Evolutionary conservation across 2,797 vertebrate species (phyloP).

Genomic region (Myotis findleyi): DNA sequence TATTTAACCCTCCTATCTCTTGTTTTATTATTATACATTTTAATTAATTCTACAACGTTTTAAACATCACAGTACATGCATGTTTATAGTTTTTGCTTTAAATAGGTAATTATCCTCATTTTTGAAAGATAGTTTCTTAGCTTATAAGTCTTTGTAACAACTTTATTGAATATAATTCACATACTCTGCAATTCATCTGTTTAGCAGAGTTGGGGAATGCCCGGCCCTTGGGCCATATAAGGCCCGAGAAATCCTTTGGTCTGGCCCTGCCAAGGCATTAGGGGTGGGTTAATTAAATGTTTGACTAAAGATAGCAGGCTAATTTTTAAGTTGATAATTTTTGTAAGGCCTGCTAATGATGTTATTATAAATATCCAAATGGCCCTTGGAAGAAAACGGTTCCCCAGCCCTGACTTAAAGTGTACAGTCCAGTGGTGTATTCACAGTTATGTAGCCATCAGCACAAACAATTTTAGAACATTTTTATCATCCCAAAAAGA

Average conservation of each 20-base stretch:
- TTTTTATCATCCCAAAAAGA: background rate
- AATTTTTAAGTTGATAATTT: too few relatives aligned
- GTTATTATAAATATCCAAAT: too few relatives aligned
- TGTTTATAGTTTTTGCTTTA: slow-evolving; percentile 7
- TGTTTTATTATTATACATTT: background rate
- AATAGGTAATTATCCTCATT: background rate
- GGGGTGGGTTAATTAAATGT: too few relatives aligned
- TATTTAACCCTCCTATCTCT: background rate
- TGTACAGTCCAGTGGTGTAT: background rate
- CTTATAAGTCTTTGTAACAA: background rate
- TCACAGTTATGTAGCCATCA: background rate
- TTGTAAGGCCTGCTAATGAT: too few relatives aligned
- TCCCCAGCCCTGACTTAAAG: background rate
- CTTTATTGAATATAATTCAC: slow-evolving; percentile 10
- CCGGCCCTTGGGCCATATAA: too few relatives aligned
- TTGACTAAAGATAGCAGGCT: too few relatives aligned
- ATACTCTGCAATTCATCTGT: background rate
- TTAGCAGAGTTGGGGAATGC: background rate
- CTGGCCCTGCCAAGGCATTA: too few relatives aligned
- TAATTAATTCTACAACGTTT: background rate
- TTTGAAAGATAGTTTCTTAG: slow-evolving; percentile 2
- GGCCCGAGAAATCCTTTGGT: too few relatives aligned
- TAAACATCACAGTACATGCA: background rate
- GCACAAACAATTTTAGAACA: background rate
- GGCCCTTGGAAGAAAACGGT: too few relatives aligned